These are phyloP conservation scores for Pocillopora meandrina DNA, from an alignment of 92 coral and sea anemone genomes.

Conservation along the genomic window DNA sequence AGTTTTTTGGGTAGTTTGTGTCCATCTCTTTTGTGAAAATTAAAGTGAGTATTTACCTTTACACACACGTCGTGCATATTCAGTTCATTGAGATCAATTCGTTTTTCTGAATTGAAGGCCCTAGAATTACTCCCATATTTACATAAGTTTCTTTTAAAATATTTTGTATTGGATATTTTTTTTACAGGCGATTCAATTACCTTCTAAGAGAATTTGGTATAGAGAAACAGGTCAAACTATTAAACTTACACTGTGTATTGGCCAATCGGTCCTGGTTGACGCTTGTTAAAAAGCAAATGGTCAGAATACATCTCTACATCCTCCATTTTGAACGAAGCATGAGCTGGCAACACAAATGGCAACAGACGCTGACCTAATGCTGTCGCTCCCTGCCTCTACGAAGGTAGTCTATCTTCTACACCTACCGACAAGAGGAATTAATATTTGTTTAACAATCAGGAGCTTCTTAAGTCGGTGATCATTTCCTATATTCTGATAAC, in stretches of 20 bases:
- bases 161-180: background rate
- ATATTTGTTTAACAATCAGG: too few relatives aligned
- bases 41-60: too few relatives aligned
- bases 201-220: background rate
- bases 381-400: too few relatives aligned
- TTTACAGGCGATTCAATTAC: background rate
- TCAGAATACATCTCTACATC: constrained; percentile 82
- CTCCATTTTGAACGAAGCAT: constrained; percentile 67
- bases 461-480: too few relatives aligned
- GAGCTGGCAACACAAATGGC: constrained; percentile 32
- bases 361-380: constrained; percentile 19
- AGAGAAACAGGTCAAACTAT: background rate
- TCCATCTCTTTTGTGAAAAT: too few relatives aligned
- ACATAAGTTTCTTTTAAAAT: background rate
- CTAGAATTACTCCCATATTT: background rate
- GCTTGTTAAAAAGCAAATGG: constrained; percentile 75
- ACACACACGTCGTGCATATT: background rate
- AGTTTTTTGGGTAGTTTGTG: too few relatives aligned
- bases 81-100: background rate
- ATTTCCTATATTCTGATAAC: too few relatives aligned
- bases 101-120: too few relatives aligned
- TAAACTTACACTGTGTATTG: constrained; percentile 74
- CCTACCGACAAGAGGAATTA: too few relatives aligned
- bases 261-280: constrained; percentile 89
- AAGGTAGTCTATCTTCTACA: too few relatives aligned